Conservation (phyloP, 1,140 invertebrate genomes). For the Euglossa dilemma region DNA sequence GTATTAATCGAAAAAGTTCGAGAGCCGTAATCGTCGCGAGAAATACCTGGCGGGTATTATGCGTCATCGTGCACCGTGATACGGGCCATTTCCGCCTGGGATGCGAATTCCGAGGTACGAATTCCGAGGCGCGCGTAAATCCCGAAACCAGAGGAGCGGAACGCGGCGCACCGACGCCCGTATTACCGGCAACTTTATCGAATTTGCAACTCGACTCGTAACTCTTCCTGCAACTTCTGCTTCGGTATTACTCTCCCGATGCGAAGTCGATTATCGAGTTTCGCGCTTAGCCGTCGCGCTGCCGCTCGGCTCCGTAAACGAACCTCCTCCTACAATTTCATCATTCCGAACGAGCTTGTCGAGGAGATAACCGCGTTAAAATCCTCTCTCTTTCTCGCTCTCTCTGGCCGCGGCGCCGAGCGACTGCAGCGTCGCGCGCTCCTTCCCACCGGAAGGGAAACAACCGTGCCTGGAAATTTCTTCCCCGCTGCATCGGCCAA, state of each 20-base stretch:
- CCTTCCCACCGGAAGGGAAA: neutral
- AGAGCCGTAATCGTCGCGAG: neutral
- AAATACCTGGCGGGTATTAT: neutral
- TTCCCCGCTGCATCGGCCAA: neutral
- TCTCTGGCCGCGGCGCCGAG: neutral
- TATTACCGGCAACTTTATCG: neutral
- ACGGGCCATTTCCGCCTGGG: neutral
- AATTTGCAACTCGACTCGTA: neutral
- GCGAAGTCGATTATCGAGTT: slow-evolving; percentile 28
- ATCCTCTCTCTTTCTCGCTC: neutral
- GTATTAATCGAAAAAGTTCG: neutral
- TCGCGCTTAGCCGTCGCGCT: neutral
- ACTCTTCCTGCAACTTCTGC: slow-evolving; percentile 1
- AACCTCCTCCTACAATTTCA: slow-evolving; percentile 7
- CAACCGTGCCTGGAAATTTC: neutral
- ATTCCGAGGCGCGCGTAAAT: neutral
- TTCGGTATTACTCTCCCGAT: slow-evolving; percentile 1
- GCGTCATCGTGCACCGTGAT: neutral
- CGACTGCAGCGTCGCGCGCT: neutral
- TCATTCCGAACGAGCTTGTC: neutral
- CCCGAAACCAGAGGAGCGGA: too few species aligned
- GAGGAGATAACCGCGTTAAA: slow-evolving; percentile 17
- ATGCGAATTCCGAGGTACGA: neutral
- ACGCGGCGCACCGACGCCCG: neutral
- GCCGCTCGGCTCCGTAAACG: slow-evolving; percentile 1